phyloP scores from a whole-genome alignment of 1,140 invertebrate species.

The Tetramorium simillimum region DNA sequence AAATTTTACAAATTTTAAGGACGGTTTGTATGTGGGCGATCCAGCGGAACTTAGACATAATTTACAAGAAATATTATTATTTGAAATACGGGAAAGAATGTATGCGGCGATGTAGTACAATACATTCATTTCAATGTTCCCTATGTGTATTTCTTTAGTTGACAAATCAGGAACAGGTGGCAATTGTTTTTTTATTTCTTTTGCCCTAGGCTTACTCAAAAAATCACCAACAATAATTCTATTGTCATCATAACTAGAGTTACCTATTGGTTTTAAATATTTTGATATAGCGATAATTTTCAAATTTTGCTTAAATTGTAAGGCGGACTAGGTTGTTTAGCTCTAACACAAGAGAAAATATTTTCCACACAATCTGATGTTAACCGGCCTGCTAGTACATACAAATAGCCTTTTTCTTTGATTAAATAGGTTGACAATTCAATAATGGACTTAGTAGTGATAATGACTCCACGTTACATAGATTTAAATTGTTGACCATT shows the following conservation, averaged over 20 bases:
- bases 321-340: neutral
- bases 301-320: neutral
- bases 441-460: neutral
- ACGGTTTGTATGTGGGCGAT: neutral
- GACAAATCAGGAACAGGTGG: neutral
- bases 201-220: neutral
- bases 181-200: neutral
- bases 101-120: neutral
- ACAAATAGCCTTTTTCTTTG: neutral
- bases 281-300: too few relatives aligned
- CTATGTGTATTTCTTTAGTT: neutral
- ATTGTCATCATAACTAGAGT: neutral
- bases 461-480: constrained; percentile 7
- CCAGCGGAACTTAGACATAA: too few relatives aligned
- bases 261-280: neutral
- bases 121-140: too few relatives aligned
- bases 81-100: too few relatives aligned
- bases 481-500: neutral
- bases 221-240: neutral
- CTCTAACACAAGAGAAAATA: constrained; percentile 9
- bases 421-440: constrained; percentile 10
- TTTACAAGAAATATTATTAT: too few relatives aligned
- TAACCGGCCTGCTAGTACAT: neutral
- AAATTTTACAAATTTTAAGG: neutral
- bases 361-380: constrained; percentile 21